phyloP scores from a whole-genome alignment of 2,113 vertebrate species.

The Brachypodius melanocephalos region DNA sequence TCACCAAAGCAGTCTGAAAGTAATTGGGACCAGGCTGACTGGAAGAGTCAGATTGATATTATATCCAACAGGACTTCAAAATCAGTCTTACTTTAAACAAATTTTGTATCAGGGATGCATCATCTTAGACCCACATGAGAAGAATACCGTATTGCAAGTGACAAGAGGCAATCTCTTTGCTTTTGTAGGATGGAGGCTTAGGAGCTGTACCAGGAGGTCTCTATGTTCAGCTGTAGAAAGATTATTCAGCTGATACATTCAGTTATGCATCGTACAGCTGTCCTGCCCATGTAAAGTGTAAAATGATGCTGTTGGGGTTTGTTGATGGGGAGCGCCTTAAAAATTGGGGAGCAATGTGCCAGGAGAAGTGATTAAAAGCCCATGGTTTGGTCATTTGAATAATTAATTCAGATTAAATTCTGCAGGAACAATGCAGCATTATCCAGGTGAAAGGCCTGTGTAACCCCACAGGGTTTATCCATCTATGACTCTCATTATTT shows the following conservation, averaged over 20 bases:
- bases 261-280: background rate
- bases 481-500: background rate
- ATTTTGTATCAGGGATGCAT: background rate
- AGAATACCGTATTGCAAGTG: background rate
- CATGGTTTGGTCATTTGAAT: background rate
- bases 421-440: background rate
- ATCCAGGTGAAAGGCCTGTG: background rate
- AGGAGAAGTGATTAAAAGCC: background rate
- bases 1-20: background rate
- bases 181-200: background rate
- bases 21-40: background rate
- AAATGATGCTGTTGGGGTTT: background rate
- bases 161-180: background rate
- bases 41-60: background rate
- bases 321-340: background rate
- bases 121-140: background rate
- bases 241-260: background rate
- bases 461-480: background rate
- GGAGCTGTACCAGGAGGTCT: background rate
- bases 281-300: background rate
- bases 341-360: background rate
- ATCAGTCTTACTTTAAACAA: background rate
- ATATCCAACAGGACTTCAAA: background rate
- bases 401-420: background rate
- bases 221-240: background rate